Evolutionary conservation across 2,113 vertebrate genomes (phyloP).

Genomic region (Marmota flaviventris): DNA sequence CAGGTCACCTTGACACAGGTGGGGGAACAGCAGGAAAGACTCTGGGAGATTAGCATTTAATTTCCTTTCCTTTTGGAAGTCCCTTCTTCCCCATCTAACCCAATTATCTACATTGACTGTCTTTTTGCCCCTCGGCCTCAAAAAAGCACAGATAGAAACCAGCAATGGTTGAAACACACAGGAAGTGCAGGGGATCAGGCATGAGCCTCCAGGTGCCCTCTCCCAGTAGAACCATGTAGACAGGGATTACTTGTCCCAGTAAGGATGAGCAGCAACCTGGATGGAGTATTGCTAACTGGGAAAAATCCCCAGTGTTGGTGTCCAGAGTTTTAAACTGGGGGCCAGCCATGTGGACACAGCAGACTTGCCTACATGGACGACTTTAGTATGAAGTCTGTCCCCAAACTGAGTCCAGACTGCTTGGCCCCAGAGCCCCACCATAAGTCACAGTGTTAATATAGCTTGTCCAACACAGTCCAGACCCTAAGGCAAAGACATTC

Average conservation of each 20-base stretch:
- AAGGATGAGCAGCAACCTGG: accelerated
- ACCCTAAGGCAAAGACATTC: not conserved
- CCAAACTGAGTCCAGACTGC: not conserved
- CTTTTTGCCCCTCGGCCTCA: too few relatives aligned
- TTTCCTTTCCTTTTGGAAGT: too few relatives aligned
- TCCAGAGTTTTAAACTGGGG: not conserved
- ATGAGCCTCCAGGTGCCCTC: accelerated
- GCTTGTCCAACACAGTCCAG: not conserved
- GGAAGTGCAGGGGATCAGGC: not conserved
- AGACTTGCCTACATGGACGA: not conserved
- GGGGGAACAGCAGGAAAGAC: too few relatives aligned
- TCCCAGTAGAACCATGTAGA: not conserved
- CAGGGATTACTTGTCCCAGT: not conserved
- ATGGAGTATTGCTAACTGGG: not conserved
- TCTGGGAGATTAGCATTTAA: too few relatives aligned
- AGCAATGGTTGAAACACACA: not conserved
- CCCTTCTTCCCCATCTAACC: too few relatives aligned
- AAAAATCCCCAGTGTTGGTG: not conserved
- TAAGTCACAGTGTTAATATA: not conserved
- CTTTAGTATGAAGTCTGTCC: not conserved
- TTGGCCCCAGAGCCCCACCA: not conserved
- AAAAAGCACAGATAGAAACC: not conserved
- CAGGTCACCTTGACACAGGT: too few relatives aligned
- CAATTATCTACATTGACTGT: too few relatives aligned
- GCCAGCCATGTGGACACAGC: not conserved